Percentiles rank a stretch among this genome's conserved stretches.
Evolutionary conservation across 1,140 invertebrate species (phyloP).

Genomic region (Stegodyphus dumicola): DNA sequence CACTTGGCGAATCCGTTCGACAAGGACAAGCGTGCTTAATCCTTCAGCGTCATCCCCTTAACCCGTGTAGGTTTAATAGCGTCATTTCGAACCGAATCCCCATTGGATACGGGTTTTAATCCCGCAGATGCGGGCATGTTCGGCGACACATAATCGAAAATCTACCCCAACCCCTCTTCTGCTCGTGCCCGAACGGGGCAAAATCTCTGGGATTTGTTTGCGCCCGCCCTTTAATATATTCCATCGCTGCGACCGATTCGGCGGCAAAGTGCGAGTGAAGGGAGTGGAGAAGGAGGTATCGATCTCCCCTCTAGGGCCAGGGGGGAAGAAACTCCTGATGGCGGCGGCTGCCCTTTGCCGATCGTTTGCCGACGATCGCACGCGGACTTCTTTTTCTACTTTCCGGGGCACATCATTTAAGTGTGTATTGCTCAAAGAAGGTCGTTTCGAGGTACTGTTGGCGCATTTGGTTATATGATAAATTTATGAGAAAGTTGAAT

Average conservation of each 20-base stretch:
- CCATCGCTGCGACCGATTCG: conserved; percentile 10
- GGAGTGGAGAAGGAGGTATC: not conserved
- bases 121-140: not conserved
- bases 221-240: conserved; percentile 25
- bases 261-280: not conserved
- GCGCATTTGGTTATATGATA: no score
- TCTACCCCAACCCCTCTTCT: not conserved
- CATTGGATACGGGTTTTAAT: not conserved
- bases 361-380: conserved; percentile 20
- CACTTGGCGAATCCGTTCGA: no score
- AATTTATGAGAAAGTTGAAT: no score
- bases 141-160: conserved; percentile 10
- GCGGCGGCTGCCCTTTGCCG: conserved; percentile 8
- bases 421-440: no score
- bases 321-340: not conserved
- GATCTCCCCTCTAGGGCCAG: not conserved
- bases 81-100: not conserved
- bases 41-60: not conserved
- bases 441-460: no score
- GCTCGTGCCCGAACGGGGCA: not conserved
- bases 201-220: conserved; percentile 13
- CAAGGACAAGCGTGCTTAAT: no score
- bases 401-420: not conserved
- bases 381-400: conserved; percentile 3
- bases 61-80: not conserved